phyloP scores from a whole-genome alignment of 2,797 vertebrate genomes.

The Cetoscarus ocellatus region DNA sequence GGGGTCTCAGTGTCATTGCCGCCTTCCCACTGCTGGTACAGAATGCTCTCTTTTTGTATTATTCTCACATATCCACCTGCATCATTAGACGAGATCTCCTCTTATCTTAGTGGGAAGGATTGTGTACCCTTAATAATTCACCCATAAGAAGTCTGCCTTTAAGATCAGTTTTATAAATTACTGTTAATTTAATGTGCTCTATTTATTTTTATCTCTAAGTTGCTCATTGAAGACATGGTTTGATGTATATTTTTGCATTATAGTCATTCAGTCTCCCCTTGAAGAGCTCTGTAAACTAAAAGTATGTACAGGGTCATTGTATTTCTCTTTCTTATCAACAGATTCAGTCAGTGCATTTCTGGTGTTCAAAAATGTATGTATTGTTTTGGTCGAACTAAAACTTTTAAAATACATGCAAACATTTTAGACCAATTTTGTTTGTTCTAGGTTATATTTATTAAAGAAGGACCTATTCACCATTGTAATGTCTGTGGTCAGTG shows the following conservation, averaged over 20 bases:
- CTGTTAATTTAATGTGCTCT: background rate
- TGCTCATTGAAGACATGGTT: background rate
- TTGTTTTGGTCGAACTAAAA: too few relatives aligned
- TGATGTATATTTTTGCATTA: background rate
- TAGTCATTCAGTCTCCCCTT: background rate
- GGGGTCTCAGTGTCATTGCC: constrained; percentile 62
- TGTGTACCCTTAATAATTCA: constrained; percentile 17
- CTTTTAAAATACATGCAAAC: too few relatives aligned
- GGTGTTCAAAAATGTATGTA: too few relatives aligned
- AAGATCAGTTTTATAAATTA: constrained; percentile 1
- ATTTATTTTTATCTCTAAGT: background rate
- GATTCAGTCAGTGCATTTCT: background rate
- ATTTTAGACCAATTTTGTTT: too few relatives aligned
- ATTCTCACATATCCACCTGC: constrained; percentile 44
- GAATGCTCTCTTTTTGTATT: constrained; percentile 15
- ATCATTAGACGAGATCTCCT: constrained; percentile 37
- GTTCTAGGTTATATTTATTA: too few relatives aligned
- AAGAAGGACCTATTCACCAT: too few relatives aligned
- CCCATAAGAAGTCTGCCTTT: background rate
- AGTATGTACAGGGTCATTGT: background rate
- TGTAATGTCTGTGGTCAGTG: too few relatives aligned
- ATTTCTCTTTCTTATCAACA: background rate
- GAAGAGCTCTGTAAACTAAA: background rate
- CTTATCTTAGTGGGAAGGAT: constrained; percentile 11
- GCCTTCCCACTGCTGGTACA: constrained; percentile 47